Evolutionary conservation across 2,113 vertebrate species (phyloP).

Genomic region (Coptodon rendalli): DNA sequence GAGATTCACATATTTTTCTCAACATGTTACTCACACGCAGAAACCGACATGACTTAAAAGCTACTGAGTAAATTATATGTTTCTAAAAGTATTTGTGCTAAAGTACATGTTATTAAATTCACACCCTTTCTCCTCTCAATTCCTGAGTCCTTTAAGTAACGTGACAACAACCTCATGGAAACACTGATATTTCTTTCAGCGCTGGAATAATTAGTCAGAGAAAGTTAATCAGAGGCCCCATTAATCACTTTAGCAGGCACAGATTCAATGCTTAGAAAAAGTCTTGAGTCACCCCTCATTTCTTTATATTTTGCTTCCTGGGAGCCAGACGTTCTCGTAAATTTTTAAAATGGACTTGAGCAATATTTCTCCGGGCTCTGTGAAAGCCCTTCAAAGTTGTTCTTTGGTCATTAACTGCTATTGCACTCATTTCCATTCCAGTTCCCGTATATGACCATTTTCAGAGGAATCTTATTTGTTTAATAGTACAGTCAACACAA

Average conservation of each 20-base stretch:
- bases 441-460: not conserved
- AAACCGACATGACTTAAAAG: not conserved
- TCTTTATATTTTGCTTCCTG: not conserved
- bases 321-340: not conserved
- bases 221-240: not conserved
- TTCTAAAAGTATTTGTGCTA: not conserved
- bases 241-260: not conserved
- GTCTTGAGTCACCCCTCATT: not conserved
- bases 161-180: not conserved
- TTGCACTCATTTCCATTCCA: not conserved
- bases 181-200: not conserved
- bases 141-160: not conserved
- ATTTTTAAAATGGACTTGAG: not conserved
- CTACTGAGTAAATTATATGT: not conserved
- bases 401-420: not conserved
- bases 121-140: not conserved
- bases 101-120: not conserved
- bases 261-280: not conserved
- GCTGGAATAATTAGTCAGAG: not conserved
- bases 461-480: not conserved
- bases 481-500: not conserved
- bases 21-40: not conserved
- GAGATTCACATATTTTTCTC: constrained; percentile 3
- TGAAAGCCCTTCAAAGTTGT: not conserved
- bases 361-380: not conserved